These are phyloP conservation scores for Rhincodon typus DNA, from an alignment of 2,797 vertebrate genomes.

Conservation along the genomic window DNA sequence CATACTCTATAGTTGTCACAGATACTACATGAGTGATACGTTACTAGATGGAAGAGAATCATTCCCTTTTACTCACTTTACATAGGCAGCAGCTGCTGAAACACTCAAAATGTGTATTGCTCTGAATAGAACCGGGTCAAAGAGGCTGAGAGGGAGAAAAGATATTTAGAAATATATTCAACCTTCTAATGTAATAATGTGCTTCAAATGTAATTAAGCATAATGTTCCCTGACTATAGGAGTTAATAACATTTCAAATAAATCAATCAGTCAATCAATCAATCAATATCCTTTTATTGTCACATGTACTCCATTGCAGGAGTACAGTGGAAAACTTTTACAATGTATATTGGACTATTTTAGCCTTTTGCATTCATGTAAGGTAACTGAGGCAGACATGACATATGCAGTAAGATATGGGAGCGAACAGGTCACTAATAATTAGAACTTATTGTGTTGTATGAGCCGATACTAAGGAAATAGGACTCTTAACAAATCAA, in stretches of 20 bases:
- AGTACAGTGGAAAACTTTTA: too few species aligned
- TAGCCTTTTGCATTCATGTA: background rate
- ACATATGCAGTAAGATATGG: background rate
- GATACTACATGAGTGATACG: background rate
- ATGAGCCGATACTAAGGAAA: background rate
- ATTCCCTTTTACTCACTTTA: background rate
- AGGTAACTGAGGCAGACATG: background rate
- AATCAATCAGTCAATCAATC: too few species aligned
- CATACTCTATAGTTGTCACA: background rate
- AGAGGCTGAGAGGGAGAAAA: background rate
- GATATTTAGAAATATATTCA: background rate
- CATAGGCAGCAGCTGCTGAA: background rate
- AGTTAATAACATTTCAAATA: background rate
- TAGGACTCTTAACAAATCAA: background rate
- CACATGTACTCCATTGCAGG: too few species aligned
- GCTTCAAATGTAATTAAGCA: background rate
- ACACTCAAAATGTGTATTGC: background rate
- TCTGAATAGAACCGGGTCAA: background rate
- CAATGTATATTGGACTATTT: background rate
- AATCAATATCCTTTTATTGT: too few species aligned
- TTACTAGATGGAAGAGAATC: background rate
- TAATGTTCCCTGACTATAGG: background rate
- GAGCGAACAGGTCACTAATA: background rate
- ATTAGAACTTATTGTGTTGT: background rate
- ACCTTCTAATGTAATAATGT: background rate